A percentile compares a stretch with the other conserved stretches of the same genome.
Conservation (phyloP, 2,888 invertebrate species). For the Morinoia aosen region DNA sequence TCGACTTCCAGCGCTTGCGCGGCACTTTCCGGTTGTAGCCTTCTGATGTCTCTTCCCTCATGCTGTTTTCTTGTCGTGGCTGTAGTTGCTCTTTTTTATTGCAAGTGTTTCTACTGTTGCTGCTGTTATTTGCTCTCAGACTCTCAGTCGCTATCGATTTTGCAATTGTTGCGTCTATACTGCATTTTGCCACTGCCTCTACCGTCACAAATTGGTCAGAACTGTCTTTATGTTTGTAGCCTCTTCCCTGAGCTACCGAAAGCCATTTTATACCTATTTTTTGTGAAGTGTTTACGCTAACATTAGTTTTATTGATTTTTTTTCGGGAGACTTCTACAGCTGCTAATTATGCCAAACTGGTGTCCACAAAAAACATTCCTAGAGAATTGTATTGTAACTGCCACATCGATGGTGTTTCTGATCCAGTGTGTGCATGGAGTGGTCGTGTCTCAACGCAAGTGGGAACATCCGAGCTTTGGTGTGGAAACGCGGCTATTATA, state of each 20-base stretch:
- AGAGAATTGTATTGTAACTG: not conserved
- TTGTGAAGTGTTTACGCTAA: not conserved
- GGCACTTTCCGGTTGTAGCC: too few relatives aligned
- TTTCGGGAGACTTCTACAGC: too few relatives aligned
- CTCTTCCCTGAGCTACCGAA: not conserved
- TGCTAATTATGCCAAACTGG: too few relatives aligned
- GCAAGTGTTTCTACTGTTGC: too few relatives aligned
- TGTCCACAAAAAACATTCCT: not conserved
- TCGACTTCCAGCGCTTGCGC: too few relatives aligned
- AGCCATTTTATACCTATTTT: not conserved
- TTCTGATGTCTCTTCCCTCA: too few relatives aligned
- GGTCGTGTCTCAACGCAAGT: not conserved
- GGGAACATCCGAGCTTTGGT: not conserved
- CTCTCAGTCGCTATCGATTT: not conserved
- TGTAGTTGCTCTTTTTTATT: too few relatives aligned
- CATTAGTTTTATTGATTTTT: not conserved
- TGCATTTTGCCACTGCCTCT: not conserved
- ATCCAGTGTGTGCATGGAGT: not conserved
- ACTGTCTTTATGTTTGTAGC: not conserved
- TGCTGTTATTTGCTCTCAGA: too few relatives aligned
- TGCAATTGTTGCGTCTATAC: not conserved
- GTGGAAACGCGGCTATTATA: not conserved
- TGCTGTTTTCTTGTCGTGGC: too few relatives aligned
- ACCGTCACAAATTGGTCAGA: not conserved
- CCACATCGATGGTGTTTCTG: not conserved